Percentiles rank a stretch among this genome's conserved stretches.
These are phyloP conservation scores for Epinephelus fuscoguttatus DNA, from an alignment of 2,113 vertebrate genomes.

Conservation along the genomic window DNA sequence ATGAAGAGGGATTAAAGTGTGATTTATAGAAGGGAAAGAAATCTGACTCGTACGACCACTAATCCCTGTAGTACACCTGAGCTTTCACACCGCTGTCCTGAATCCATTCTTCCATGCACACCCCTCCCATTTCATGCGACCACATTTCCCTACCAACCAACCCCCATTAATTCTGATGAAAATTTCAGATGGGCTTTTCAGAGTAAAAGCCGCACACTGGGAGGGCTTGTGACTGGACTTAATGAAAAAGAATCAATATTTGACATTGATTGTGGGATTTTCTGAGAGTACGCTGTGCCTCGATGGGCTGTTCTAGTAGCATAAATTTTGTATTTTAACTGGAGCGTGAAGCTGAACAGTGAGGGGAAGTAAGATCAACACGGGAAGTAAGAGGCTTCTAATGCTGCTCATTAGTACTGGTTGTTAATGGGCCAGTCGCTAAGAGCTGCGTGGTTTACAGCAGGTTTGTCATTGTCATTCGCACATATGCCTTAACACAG, in stretches of 20 bases:
- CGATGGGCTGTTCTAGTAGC: conserved; percentile 23
- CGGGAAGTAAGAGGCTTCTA: conserved; percentile 55
- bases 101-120: conserved; percentile 41
- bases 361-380: conserved; percentile 46
- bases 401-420: conserved; percentile 67
- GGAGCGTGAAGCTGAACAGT: conserved; percentile 30
- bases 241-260: conserved; percentile 72
- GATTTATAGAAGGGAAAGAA: conserved; percentile 2
- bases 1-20: conserved; percentile 4
- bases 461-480: conserved; percentile 32
- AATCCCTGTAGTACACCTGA: conserved; percentile 13
- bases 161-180: conserved; percentile 47
- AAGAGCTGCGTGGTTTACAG: conserved; percentile 66
- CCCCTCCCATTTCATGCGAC: conserved; percentile 9
- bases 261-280: conserved; percentile 65
- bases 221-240: conserved; percentile 50
- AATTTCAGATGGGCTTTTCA: conserved; percentile 53
- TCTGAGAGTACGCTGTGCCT: conserved; percentile 28
- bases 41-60: conserved; percentile 5
- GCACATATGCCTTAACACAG: neutral
- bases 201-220: conserved; percentile 33
- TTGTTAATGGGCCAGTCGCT: conserved; percentile 53
- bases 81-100: conserved; percentile 18
- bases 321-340: conserved; percentile 53
- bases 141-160: conserved; percentile 28